Evolutionary conservation across 1,140 invertebrate species (phyloP).

Genomic region (Lordiphosa collinella): DNA sequence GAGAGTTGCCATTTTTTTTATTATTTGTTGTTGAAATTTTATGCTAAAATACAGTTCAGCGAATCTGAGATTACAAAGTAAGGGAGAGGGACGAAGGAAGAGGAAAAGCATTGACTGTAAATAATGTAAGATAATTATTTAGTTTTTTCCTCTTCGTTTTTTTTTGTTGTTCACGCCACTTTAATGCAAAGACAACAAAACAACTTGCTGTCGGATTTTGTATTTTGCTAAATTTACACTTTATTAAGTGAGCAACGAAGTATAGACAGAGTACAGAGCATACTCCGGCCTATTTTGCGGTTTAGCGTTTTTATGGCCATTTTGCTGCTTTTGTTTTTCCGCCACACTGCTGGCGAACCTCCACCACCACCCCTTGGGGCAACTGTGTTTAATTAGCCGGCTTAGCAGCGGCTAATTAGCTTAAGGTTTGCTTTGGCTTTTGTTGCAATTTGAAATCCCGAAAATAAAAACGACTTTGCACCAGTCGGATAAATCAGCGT

Average conservation of each 20-base stretch:
- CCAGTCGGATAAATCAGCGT: slow-evolving; percentile 45
- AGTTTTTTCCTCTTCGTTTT: slow-evolving; percentile 38
- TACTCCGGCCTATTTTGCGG: slow-evolving; percentile 61
- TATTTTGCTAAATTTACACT: slow-evolving; percentile 41
- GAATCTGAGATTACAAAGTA: slow-evolving; percentile 59
- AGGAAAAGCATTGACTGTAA: slow-evolving; percentile 68
- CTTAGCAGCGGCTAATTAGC: slow-evolving; percentile 65
- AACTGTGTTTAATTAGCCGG: slow-evolving; percentile 59
- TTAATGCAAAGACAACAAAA: slow-evolving; percentile 34
- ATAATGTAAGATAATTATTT: slow-evolving; percentile 76
- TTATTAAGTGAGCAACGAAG: neutral
- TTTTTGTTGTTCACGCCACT: slow-evolving; percentile 32
- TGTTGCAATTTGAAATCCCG: slow-evolving; percentile 23
- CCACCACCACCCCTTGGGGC: neutral
- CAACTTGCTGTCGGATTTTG: slow-evolving; percentile 13
- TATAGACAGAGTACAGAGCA: slow-evolving; percentile 11
- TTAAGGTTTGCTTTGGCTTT: slow-evolving; percentile 33
- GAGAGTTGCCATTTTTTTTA: slow-evolving; percentile 4
- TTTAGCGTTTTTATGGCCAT: slow-evolving; percentile 73
- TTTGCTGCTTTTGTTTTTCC: slow-evolving; percentile 38
- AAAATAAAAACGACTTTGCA: too few relatives aligned
- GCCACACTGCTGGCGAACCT: neutral
- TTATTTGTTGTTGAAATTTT: slow-evolving; percentile 54
- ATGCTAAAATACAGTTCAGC: slow-evolving; percentile 74
- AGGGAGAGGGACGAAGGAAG: slow-evolving; percentile 2